Conservation (phyloP, 1,140 invertebrate species). For the Neuroterus valhalla region DNA sequence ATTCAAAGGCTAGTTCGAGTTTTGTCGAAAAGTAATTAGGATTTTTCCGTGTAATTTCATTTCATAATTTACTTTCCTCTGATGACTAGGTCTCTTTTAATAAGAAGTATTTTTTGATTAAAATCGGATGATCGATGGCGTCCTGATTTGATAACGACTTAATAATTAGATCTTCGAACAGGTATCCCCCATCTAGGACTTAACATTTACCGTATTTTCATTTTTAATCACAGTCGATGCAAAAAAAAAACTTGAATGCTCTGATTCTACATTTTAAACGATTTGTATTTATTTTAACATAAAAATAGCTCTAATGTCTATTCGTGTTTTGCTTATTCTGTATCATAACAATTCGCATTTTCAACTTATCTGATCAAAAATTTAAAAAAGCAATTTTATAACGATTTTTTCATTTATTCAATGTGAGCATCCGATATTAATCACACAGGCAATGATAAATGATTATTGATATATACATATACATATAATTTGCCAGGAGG, state of each 20-base stretch:
- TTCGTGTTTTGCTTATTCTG: not conserved
- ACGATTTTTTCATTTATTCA: too few relatives aligned
- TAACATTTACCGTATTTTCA: constrained; percentile 60
- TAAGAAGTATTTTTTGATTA: not conserved
- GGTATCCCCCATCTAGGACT: constrained; percentile 51
- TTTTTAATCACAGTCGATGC: constrained; percentile 66
- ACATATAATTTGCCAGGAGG: too few relatives aligned
- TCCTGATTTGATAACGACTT: not conserved
- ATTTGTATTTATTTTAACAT: constrained; percentile 7
- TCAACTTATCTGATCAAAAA: too few relatives aligned
- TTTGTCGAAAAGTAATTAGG: too few relatives aligned
- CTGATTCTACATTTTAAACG: not conserved
- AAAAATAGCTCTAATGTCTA: not conserved
- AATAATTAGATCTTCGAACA: not conserved
- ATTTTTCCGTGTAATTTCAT: not conserved
- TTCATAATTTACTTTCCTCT: not conserved
- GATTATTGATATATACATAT: too few relatives aligned
- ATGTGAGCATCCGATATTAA: too few relatives aligned
- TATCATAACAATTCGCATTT: too few relatives aligned
- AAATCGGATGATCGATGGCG: not conserved
- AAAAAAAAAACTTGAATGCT: constrained; percentile 31
- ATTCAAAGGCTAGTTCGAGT: not conserved
- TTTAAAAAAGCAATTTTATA: too few relatives aligned
- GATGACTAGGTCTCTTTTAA: not conserved
- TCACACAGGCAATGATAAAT: too few relatives aligned